Evolutionary conservation across 1,140 invertebrate genomes (phyloP).

Genomic region (Diploscapter pachys): DNA sequence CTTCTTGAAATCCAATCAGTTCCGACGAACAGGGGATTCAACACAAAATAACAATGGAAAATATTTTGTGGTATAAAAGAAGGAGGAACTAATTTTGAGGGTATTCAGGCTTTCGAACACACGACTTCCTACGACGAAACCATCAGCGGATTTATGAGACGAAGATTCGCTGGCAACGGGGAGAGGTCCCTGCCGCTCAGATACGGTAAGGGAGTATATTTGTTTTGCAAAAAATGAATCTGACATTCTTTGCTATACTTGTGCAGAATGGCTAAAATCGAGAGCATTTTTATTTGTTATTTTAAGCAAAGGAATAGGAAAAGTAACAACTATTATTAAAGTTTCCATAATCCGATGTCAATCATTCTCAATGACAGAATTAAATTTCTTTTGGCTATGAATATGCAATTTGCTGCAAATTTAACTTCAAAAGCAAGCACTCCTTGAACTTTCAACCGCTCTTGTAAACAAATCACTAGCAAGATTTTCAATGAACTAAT

Average conservation of each 20-base stretch:
- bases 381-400: neutral
- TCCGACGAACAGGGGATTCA: too few species aligned
- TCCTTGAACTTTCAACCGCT: neutral
- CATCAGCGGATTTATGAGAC: constrained; percentile 91
- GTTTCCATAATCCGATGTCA: too few species aligned
- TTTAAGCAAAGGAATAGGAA: too few species aligned
- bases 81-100: neutral
- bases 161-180: constrained; percentile 79
- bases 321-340: too few species aligned
- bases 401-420: neutral
- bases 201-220: constrained; percentile 68
- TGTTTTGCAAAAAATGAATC: neutral
- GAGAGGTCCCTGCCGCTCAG: constrained; percentile 61
- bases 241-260: neutral
- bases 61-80: too few species aligned
- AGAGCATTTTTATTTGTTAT: too few species aligned
- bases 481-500: neutral
- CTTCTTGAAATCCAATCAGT: too few species aligned
- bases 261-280: neutral
- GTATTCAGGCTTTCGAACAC: constrained; percentile 87
- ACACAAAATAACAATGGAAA: too few species aligned
- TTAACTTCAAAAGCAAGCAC: too few species aligned
- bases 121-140: constrained; percentile 88
- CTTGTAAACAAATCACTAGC: neutral
- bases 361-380: neutral